A percentile compares a stretch with the other conserved stretches of the same genome.
These are phyloP conservation scores for Xerus rutilus DNA, from an alignment of 2,797 vertebrate genomes.

Conservation along the genomic window DNA sequence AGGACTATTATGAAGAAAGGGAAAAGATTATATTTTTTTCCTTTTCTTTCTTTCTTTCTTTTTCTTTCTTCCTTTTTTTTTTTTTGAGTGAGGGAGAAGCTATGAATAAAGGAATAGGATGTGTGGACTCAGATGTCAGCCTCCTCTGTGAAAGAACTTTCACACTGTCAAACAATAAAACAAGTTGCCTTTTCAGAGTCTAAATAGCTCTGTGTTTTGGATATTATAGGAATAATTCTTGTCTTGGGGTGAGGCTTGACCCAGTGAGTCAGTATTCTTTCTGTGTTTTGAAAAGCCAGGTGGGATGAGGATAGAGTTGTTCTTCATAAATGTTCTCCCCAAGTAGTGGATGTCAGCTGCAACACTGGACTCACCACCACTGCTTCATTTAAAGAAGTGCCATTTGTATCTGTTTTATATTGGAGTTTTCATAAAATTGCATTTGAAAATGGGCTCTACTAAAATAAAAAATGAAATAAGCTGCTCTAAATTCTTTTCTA, in stretches of 20 bases:
- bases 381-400: neutral
- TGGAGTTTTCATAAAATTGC: slow-evolving; percentile 17
- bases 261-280: neutral
- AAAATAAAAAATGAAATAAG: neutral
- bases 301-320: neutral
- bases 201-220: neutral
- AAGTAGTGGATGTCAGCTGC: neutral
- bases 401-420: slow-evolving; percentile 3
- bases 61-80: too few relatives aligned
- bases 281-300: neutral
- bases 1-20: neutral
- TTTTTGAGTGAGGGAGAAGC: neutral
- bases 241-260: neutral
- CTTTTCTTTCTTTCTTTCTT: neutral
- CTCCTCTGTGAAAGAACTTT: neutral
- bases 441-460: neutral
- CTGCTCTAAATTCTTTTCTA: neutral
- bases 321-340: neutral
- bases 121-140: neutral
- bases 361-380: neutral
- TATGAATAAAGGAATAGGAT: neutral
- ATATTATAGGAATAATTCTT: neutral
- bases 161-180: neutral
- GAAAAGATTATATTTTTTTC: neutral
- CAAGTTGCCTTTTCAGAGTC: neutral